Conservation (phyloP, 1,140 invertebrate species). For the Delia radicum region DNA sequence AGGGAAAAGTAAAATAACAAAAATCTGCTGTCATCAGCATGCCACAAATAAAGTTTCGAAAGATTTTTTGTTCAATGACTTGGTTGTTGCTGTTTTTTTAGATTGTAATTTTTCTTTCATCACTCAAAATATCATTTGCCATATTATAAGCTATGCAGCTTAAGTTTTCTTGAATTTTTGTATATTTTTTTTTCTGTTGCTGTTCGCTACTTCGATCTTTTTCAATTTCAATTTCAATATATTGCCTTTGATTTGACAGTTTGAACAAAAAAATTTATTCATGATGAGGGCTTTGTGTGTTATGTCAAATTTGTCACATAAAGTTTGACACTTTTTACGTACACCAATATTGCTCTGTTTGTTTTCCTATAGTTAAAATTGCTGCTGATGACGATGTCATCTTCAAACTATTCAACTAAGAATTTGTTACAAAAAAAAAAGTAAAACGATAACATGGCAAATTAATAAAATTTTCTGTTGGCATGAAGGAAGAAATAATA, state of each 20-base stretch:
- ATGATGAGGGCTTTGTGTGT: slow-evolving; percentile 15
- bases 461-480: too few species aligned
- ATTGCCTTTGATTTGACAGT: slow-evolving; percentile 6
- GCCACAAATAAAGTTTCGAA: too few species aligned
- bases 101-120: slow-evolving; percentile 17
- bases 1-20: too few species aligned
- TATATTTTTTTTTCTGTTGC: background rate
- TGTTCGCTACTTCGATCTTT: background rate
- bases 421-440: background rate
- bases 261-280: background rate
- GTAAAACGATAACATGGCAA: background rate
- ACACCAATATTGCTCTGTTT: background rate
- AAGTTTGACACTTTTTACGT: slow-evolving; percentile 10
- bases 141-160: background rate
- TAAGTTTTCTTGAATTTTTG: slow-evolving; percentile 8
- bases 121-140: slow-evolving; percentile 23
- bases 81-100: too few species aligned
- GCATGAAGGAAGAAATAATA: too few species aligned
- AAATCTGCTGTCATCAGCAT: too few species aligned
- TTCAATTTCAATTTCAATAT: slow-evolving; percentile 10
- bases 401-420: background rate
- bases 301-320: slow-evolving; percentile 3
- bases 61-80: too few species aligned
- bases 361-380: background rate
- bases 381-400: background rate